Evolutionary conservation across 2,888 invertebrate genomes (phyloP).

Genomic region (Polydrusus tereticollis): DNA sequence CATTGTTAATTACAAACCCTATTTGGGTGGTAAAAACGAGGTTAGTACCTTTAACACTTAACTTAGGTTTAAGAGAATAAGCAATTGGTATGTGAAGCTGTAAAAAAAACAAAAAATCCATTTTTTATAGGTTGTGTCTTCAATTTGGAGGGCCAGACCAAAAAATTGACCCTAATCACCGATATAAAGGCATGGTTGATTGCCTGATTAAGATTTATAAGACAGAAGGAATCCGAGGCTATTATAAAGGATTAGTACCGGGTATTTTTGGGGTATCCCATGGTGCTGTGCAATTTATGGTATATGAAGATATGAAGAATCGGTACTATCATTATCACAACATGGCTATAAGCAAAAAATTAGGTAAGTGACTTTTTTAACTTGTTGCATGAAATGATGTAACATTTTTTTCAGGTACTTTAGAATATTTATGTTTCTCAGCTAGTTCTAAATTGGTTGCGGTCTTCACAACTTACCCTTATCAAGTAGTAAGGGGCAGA

Average conservation of each 20-base stretch:
- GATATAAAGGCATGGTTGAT: slow-evolving; percentile 93
- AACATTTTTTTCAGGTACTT: slow-evolving; percentile 71
- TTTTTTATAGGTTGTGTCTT: slow-evolving; percentile 39
- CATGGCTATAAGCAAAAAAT: slow-evolving; percentile 86
- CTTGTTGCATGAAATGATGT: background rate
- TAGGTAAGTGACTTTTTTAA: slow-evolving; percentile 64
- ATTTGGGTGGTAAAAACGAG: slow-evolving; percentile 99
- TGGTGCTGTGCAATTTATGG: slow-evolving; percentile 99
- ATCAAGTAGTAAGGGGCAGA: slow-evolving; percentile 96
- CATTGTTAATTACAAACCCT: slow-evolving; percentile 94
- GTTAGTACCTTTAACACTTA: slow-evolving; percentile 15
- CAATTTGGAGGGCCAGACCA: slow-evolving; percentile 66
- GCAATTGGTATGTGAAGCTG: background rate
- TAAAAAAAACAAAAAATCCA: background rate
- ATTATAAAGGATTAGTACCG: slow-evolving; percentile 96
- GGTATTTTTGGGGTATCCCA: slow-evolving; percentile 98
- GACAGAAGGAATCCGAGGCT: slow-evolving; percentile 89
- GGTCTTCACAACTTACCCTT: slow-evolving; percentile 94
- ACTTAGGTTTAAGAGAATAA: background rate
- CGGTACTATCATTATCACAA: slow-evolving; percentile 85
- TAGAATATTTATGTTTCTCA: slow-evolving; percentile 93
- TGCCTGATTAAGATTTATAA: slow-evolving; percentile 90
- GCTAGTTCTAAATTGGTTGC: slow-evolving; percentile 95
- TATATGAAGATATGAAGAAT: slow-evolving; percentile 98
- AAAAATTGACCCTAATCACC: background rate